Evolutionary conservation across 1,140 invertebrate genomes (phyloP).

Genomic region (Drosophila ironensis): DNA sequence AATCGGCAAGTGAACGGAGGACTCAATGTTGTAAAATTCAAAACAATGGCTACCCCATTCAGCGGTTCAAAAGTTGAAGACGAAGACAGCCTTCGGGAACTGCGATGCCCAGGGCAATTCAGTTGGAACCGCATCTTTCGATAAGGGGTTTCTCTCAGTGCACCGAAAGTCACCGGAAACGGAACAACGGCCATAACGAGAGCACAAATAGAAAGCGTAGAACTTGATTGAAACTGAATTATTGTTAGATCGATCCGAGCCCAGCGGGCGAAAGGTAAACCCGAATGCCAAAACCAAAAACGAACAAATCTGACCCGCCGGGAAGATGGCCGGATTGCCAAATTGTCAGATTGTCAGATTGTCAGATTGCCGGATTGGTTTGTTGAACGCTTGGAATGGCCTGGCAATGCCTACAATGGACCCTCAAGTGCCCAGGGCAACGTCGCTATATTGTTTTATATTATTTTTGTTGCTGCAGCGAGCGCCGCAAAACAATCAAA

Average conservation of each 20-base stretch:
- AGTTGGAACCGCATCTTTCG: too few species aligned
- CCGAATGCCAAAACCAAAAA: conserved; percentile 49
- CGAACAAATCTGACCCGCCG: too few species aligned
- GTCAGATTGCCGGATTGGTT: too few species aligned
- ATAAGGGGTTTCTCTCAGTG: conserved; percentile 10
- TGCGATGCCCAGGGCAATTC: too few species aligned
- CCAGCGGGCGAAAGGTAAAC: conserved; percentile 41
- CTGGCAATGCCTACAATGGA: conserved; percentile 56
- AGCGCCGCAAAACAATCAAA: conserved; percentile 70
- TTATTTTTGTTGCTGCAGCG: conserved; percentile 10
- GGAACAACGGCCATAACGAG: conserved; percentile 34
- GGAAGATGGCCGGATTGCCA: too few species aligned
- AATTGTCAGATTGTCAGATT: too few species aligned
- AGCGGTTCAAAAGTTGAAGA: too few species aligned
- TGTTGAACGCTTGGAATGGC: too few species aligned
- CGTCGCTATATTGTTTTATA: conserved; percentile 10
- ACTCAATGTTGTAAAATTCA: too few species aligned
- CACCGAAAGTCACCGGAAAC: conserved; percentile 16
- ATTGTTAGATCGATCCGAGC: conserved; percentile 78
- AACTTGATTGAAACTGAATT: conserved; percentile 73
- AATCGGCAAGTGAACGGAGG: too few species aligned
- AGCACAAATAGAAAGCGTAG: conserved; percentile 32
- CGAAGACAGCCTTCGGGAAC: too few species aligned
- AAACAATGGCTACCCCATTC: too few species aligned
- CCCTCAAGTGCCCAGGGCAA: conserved; percentile 67